These are phyloP conservation scores for Apotomis capreana DNA, from an alignment of 2,888 invertebrate species.

Conservation along the genomic window DNA sequence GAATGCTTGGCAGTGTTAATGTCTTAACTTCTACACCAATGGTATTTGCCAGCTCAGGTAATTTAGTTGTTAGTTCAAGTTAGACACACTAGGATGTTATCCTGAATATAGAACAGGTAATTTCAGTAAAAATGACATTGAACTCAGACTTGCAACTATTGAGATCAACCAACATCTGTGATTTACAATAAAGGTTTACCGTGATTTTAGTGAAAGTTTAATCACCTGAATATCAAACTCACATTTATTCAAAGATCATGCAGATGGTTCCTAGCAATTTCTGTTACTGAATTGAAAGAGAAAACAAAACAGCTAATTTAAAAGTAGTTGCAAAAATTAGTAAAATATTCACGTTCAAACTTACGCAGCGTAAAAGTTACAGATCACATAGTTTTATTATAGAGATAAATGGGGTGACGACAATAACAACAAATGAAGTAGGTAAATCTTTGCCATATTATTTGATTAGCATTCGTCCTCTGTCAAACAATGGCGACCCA, in stretches of 20 bases:
- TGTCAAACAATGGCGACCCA: constrained; percentile 83
- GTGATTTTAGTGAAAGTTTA: constrained; percentile 22
- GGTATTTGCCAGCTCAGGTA: constrained; percentile 44
- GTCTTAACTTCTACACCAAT: constrained; percentile 57
- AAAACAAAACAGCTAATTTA: constrained; percentile 34
- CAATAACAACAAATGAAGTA: constrained; percentile 57
- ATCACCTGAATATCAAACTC: constrained; percentile 28
- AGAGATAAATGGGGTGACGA: constrained; percentile 43
- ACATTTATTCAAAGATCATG: constrained; percentile 4
- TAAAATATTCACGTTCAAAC: constrained; percentile 14
- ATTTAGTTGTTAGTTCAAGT: constrained; percentile 11
- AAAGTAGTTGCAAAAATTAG: constrained; percentile 1
- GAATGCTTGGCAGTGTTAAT: constrained; percentile 53
- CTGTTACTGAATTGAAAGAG: constrained; percentile 27
- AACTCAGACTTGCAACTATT: constrained; percentile 4
- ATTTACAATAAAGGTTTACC: constrained; percentile 6
- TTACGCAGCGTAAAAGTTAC: constrained; percentile 24
- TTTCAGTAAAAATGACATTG: constrained; percentile 20
- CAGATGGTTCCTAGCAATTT: constrained; percentile 6
- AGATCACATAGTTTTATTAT: constrained; percentile 43
- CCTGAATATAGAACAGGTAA: constrained; percentile 7
- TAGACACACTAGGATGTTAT: not conserved
- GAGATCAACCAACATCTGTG: constrained; percentile 17
- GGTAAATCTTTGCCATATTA: constrained; percentile 54
- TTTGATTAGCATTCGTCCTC: constrained; percentile 58